phyloP scores from a whole-genome alignment of 1,140 invertebrate genomes.

The Drosophila navojoa region DNA sequence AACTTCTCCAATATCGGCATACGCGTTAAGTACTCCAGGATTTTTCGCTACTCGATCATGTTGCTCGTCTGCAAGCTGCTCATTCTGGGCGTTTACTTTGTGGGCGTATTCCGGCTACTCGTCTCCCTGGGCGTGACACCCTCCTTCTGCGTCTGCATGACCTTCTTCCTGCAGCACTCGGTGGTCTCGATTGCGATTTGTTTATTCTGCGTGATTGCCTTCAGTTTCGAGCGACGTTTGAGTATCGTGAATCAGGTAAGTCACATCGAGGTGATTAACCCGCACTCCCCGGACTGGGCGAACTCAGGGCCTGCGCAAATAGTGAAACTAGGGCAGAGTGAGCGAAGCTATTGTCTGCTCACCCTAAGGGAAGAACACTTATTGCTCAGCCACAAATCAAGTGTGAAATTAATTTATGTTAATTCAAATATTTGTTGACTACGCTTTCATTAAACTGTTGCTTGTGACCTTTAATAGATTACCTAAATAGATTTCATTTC shows the following conservation, averaged over 20 bases:
- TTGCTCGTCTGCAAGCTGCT: conserved; percentile 66
- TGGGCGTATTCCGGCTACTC: conserved; percentile 67
- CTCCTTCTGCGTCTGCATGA: conserved; percentile 74
- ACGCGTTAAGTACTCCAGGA: conserved; percentile 66
- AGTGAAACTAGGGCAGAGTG: background rate
- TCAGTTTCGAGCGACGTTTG: conserved; percentile 69
- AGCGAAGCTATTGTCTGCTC: background rate
- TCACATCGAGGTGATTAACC: background rate
- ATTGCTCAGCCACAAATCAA: conserved; percentile 36
- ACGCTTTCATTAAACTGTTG: background rate
- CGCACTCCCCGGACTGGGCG: background rate
- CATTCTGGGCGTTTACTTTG: conserved; percentile 69
- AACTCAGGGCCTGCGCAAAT: background rate
- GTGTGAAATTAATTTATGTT: conserved; percentile 55
- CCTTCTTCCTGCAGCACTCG: conserved; percentile 73
- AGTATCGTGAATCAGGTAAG: conserved; percentile 77
- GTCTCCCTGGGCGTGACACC: conserved; percentile 68
- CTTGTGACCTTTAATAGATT: background rate
- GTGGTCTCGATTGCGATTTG: conserved; percentile 75
- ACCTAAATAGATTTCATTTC: background rate
- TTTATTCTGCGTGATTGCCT: conserved; percentile 74
- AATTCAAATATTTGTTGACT: conserved; percentile 28
- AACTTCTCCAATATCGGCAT: conserved; percentile 64
- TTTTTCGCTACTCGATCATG: conserved; percentile 66
- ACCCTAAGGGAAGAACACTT: background rate